Evolutionary conservation across 2,113 vertebrate genomes (phyloP).

Genomic region (Cololabis saira): DNA sequence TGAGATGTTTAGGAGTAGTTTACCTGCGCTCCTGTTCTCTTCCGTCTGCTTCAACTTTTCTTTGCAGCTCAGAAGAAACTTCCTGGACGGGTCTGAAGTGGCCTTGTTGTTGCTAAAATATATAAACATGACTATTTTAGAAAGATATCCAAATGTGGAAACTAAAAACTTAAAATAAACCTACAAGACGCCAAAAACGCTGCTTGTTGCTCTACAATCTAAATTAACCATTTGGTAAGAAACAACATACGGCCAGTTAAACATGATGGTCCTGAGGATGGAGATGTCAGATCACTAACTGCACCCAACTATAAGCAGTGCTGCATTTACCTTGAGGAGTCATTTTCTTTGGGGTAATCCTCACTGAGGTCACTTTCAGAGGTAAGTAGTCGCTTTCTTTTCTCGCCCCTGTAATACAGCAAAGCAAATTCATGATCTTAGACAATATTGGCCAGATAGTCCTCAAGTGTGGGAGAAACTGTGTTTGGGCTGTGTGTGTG

Average conservation of each 20-base stretch:
- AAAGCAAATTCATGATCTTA: no score
- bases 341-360: slow-evolving; percentile 99
- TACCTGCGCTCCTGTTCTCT: slow-evolving; percentile 90
- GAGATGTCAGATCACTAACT: neutral
- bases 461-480: neutral
- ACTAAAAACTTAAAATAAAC: neutral
- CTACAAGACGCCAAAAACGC: no score
- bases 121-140: no score
- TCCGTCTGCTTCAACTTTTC: slow-evolving; percentile 94
- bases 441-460: neutral
- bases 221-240: no score
- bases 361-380: slow-evolving; percentile 89
- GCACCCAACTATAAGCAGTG: neutral
- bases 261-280: neutral
- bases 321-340: slow-evolving; percentile 89
- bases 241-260: neutral
- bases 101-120: slow-evolving; percentile 92
- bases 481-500: no score
- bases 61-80: slow-evolving; percentile 90
- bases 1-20: neutral
- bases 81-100: slow-evolving; percentile 88
- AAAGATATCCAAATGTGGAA: neutral
- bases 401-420: slow-evolving; percentile 83
- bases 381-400: slow-evolving; percentile 88
- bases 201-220: no score